phyloP scores from a whole-genome alignment of 2,113 vertebrate species.

The Tetrao urogallus region DNA sequence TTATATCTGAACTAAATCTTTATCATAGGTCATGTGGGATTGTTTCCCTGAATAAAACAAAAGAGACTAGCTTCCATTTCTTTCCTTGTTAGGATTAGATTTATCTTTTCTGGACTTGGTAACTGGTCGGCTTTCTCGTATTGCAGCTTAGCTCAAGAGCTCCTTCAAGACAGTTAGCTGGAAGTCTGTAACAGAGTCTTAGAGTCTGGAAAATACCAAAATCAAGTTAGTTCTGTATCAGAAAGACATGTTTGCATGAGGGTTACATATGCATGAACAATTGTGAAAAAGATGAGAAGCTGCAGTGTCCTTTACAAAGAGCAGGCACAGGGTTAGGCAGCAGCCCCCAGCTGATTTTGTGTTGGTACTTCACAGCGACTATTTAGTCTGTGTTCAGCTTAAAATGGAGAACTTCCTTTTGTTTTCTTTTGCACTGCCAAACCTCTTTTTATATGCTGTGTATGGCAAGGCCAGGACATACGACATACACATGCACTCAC shows the following conservation, averaged over 20 bases:
- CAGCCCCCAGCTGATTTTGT: neutral
- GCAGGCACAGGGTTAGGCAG: neutral
- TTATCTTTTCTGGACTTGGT: neutral
- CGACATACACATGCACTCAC: fast-evolving
- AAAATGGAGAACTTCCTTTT: neutral
- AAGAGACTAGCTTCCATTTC: neutral
- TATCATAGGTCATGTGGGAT: neutral
- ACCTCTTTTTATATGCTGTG: neutral
- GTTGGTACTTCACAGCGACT: neutral
- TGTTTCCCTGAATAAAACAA: neutral
- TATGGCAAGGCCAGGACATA: neutral
- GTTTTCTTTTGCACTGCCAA: neutral
- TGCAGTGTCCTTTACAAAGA: neutral
- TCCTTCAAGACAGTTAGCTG: neutral
- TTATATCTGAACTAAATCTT: neutral
- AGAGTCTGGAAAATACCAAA: neutral
- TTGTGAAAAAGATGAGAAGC: neutral
- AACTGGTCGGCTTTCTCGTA: neutral
- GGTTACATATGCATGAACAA: neutral
- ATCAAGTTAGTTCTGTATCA: neutral
- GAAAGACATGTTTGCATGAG: neutral
- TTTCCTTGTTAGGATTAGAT: neutral
- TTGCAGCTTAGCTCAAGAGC: neutral
- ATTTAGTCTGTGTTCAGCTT: neutral
- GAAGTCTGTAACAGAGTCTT: fast-evolving